A percentile compares a stretch with the other conserved stretches of the same genome.
These are phyloP conservation scores for Cheilosia vulpina DNA, from an alignment of 2,888 invertebrate species.

Conservation along the genomic window DNA sequence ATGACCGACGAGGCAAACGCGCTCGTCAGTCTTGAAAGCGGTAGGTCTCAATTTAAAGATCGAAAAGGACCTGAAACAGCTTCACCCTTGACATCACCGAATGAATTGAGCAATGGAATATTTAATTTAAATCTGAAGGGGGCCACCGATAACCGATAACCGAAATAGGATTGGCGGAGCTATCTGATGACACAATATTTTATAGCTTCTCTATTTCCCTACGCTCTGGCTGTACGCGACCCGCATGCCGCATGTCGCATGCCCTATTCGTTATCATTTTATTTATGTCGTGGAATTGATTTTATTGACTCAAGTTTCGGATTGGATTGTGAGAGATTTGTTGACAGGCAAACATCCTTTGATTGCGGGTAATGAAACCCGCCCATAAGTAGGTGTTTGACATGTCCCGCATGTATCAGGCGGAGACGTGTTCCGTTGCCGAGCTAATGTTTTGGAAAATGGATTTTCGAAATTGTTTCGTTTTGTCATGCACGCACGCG, in stretches of 20 bases:
- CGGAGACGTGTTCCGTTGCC: neutral
- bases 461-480: constrained; percentile 8
- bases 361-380: neutral
- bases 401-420: constrained; percentile 1
- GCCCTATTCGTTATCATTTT: constrained; percentile 53
- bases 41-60: constrained; percentile 9
- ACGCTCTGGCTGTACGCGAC: constrained; percentile 25
- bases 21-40: too few species aligned
- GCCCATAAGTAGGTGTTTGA: constrained; percentile 3
- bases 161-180: constrained; percentile 6
- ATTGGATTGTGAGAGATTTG: constrained; percentile 31
- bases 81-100: constrained; percentile 4
- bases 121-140: constrained; percentile 46
- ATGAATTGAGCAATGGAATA: constrained; percentile 63
- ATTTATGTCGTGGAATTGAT: constrained; percentile 60
- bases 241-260: constrained; percentile 18
- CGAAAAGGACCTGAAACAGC: constrained; percentile 14
- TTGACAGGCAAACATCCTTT: neutral
- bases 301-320: constrained; percentile 51
- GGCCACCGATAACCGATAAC: constrained; percentile 35
- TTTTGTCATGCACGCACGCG: too few species aligned
- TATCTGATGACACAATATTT: constrained; percentile 50
- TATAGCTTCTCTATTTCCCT: constrained; percentile 11
- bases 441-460: constrained; percentile 14
- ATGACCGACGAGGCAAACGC: too few species aligned